Conservation (phyloP, 2,113 vertebrate species). For the Alces alces region DNA sequence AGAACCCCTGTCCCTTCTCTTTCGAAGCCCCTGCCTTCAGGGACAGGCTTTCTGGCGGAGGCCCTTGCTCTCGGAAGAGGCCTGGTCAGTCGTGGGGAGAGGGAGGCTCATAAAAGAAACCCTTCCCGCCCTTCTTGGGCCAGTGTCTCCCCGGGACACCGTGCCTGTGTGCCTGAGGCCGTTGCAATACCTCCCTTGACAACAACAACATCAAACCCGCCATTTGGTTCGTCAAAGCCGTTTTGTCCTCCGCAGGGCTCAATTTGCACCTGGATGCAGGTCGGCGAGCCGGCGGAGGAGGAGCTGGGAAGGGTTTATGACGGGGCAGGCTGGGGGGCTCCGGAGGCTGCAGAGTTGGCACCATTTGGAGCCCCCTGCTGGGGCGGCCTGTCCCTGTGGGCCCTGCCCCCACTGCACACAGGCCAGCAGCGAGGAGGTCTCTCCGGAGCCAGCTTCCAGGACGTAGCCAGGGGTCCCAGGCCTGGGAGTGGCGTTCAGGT, state of each 20-base stretch:
- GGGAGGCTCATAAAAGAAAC: neutral
- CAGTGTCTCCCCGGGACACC: neutral
- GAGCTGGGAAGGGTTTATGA: neutral
- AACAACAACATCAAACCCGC: neutral
- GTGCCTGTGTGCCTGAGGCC: neutral
- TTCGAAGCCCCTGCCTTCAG: rapidly evolving
- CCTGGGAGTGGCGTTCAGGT: neutral
- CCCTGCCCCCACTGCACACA: neutral
- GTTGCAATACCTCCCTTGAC: neutral
- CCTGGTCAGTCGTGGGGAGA: rapidly evolving
- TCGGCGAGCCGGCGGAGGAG: neutral
- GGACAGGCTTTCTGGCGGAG: rapidly evolving
- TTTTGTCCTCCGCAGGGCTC: slow-evolving; percentile 25
- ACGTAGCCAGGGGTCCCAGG: rapidly evolving
- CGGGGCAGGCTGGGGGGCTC: neutral
- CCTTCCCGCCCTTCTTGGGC: neutral
- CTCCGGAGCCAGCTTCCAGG: neutral
- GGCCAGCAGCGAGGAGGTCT: neutral
- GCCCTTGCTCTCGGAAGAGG: neutral
- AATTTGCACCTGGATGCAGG: slow-evolving; percentile 51
- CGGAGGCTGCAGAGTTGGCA: neutral
- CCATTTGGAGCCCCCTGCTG: slow-evolving; percentile 8
- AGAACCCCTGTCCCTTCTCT: neutral
- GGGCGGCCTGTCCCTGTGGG: neutral
- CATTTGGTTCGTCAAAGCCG: slow-evolving; percentile 67